Evolutionary conservation across 2,888 invertebrate genomes (phyloP), one percentile per base, ranked within the genome.

Genomic region (Sphecodes monilicornis): DNA sequence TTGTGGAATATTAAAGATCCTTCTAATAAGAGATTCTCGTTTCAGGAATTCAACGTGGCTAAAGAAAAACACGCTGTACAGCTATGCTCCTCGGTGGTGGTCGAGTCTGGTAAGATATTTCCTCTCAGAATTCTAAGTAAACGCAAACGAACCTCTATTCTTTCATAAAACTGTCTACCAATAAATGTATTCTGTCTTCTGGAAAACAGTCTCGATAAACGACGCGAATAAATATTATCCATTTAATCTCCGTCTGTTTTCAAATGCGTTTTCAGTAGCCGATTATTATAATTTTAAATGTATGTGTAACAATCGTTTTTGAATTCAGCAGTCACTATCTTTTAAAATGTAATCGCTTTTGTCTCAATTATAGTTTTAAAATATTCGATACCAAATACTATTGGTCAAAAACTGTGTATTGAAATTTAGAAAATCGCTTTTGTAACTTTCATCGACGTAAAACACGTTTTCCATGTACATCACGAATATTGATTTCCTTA

Each of bases 11-110:
- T 43, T n/a, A 29, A 54, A 10, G 11, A 54, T 60, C 16, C 41
- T 73, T 64, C 43, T 76, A 13, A 84, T 26, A 29, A 26, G 16
- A 6, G 4, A 3, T 32, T 84, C 70, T 50, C 78, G 46, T 94
- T 95, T 0, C 94, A 97, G 97, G 97, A 97, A 92, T 96, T 97
- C 90, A 96, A 96, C 91, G 95, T 97, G 75, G 95, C 96, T 70
- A 96, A 96, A 93, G 97, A 97, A 91, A 96, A 96, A 70, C 96
- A 96, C 85, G 95, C 96, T 74, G 97, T 94, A 95, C 97, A 97
- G 91, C 96, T 97, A 74, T 84, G 77, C 16, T 95, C 96, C 18
- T 95, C 95, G 1, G 74, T 86, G 64, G 94, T 96, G 78, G 84
- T 83, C 26, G 93, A 93, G 32, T 86, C 92, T 84, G 92, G 93